Evolutionary conservation across 2,888 invertebrate genomes (phyloP).

Genomic region (Penaeus monodon): DNA sequence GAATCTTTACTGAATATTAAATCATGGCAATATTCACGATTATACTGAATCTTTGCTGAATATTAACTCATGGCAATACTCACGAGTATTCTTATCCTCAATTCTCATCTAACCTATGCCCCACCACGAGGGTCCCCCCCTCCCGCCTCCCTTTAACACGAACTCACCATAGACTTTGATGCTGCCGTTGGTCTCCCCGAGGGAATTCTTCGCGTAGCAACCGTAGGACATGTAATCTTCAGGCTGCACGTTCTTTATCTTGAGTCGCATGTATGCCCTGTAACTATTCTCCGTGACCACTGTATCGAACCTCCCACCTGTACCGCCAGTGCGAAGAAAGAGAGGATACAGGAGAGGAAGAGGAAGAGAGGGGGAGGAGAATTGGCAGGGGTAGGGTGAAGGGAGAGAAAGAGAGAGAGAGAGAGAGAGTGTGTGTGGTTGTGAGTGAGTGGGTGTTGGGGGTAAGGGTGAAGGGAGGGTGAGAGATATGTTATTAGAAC

Average conservation of each 20-base stretch:
- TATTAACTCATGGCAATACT: neutral
- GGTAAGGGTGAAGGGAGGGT: too few species aligned
- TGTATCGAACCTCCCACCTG: constrained; percentile 89
- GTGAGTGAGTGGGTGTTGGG: too few species aligned
- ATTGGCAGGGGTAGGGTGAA: too few species aligned
- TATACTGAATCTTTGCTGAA: too few species aligned
- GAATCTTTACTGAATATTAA: too few species aligned
- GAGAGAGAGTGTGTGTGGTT: too few species aligned
- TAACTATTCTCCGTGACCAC: constrained; percentile 86
- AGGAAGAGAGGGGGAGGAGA: neutral
- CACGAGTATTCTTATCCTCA: neutral
- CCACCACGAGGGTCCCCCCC: constrained; percentile 16
- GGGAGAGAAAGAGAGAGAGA: too few species aligned
- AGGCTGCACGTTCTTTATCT: constrained; percentile 82
- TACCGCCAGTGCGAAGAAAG: neutral
- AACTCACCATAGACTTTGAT: constrained; percentile 64
- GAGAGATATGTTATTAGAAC: too few species aligned
- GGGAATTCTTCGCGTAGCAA: constrained; percentile 63
- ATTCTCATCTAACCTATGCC: neutral
- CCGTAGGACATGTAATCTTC: constrained; percentile 61
- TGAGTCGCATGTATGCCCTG: constrained; percentile 91
- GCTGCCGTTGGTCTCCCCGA: constrained; percentile 63
- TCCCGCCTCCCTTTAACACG: neutral
- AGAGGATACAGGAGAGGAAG: constrained; percentile 1
- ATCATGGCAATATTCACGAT: too few species aligned